Evolutionary conservation across 2,113 vertebrate species (phyloP), one percentile per base, ranked within the genome.

Genomic region (Rostratula benghalensis): DNA sequence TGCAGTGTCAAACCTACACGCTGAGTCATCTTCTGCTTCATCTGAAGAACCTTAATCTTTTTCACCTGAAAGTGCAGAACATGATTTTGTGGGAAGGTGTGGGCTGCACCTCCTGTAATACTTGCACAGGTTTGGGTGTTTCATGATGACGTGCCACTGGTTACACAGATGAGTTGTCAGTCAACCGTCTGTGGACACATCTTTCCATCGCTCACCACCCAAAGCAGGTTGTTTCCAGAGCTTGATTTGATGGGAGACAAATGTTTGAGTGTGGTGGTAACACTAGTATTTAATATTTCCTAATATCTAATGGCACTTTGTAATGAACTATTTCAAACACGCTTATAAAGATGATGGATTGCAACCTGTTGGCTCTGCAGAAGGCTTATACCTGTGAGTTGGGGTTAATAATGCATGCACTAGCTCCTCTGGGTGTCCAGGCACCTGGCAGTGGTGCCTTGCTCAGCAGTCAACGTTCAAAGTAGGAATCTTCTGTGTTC

Each of bases 401-500:
- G 31, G 46, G 37, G 19, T 76, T 79, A 46, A 31, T 64, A 74
- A 39, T 33, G 60, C 10, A 20, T 13, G 12, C 56, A 8, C 27
- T 21, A 45, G 11, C 23, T 87, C 53, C 67, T 80, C 77, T 54
- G 57, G 28, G 17, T 45, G 30, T 43, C 33, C 57, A 37, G 50
- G 51, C 79, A 69, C 63, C 83, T 87, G 89, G 68, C 64, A 74
- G 39, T 4, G 15, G 22, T 50, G 74, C 45, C 35, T 57, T 75
- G 96, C 94, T 64, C 64, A 76, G 53, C 76, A 83, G 35, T 71
- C 67, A 76, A 41, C 46, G 57, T 92, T 87, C 83, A 91, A 93
- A 91, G 88, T 39, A 61, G 80, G 73, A 78, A 89, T 83, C 88
- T 86, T 50, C 90, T 73, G 25, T 69, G 60, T 89, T 89, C 61